Base-by-base conservation (phyloP, 1,140 invertebrate genomes). In the Formica selysi region DNA sequence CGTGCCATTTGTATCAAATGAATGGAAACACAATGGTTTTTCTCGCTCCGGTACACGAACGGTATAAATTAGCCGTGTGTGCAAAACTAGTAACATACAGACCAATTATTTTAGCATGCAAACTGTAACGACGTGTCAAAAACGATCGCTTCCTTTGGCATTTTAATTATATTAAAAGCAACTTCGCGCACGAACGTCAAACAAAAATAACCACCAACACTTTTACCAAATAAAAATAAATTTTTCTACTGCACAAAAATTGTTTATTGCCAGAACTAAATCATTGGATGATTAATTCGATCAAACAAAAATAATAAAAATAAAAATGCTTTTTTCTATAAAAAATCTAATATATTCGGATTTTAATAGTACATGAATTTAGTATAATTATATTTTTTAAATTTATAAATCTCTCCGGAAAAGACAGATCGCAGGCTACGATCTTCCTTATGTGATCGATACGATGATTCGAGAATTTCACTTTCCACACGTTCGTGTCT, bases 391-490 rank as follows among this genome's bases (percentile, higher is more conserved):
- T 0, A 3, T 38, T 41, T 13, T 29, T 6, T 13, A 51, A 3
- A 13, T 79, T 10, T 19, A 36, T 19, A n/a, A 67, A 59, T 67
- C n/a, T 26, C 48, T 67, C n/a, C n/a, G 36, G 29, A 3, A 16
- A 80, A 57, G 22, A 5, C 6, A 19, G 36, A 54, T 54, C 36
- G 8, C 11, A 36, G 19, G 26, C 16, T 36, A 51, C 67, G 32
- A 79, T 54, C 26, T 41, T 11, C 13, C 36, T 80, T 29, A 54
- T 13, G n/a, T 79, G 65, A 80, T 80, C n/a, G 76, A 70, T 57
- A 70, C 16, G 29, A 57, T 57, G 36, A 87, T 57, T 51, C 13
- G 64, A 61, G 38, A 44, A 89, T 89, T 89, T 89, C 86, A 88
- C 86, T 89, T 88, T 88, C 79, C 59, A 64, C 67, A 51, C 22